Conservation (phyloP, 2,888 invertebrate species). For the Ceriagrion tenellum region DNA sequence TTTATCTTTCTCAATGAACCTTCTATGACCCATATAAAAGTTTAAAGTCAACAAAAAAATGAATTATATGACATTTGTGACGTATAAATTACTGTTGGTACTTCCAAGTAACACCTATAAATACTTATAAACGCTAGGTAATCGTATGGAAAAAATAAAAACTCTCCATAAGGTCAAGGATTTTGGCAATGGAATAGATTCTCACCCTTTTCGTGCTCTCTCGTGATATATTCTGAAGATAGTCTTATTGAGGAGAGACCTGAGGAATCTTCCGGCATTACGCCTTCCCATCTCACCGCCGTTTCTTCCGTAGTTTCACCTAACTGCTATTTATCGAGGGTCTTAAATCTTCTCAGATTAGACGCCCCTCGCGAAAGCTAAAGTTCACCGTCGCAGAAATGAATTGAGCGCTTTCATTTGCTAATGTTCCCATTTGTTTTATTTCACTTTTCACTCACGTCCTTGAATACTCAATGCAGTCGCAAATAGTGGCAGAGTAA, state of each 20-base stretch:
- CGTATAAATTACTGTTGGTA: too few relatives aligned
- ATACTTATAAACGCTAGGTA: background rate
- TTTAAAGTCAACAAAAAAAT: too few relatives aligned
- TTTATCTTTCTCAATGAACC: too few relatives aligned
- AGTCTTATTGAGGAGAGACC: background rate
- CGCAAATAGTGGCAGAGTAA: background rate
- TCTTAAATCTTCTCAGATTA: background rate
- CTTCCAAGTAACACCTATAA: too few relatives aligned
- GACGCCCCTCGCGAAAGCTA: background rate
- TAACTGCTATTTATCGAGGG: background rate
- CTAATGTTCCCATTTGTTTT: background rate
- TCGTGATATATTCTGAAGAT: background rate
- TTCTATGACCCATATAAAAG: too few relatives aligned
- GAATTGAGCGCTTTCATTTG: background rate
- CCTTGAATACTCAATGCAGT: background rate
- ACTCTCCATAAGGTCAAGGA: background rate
- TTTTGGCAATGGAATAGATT: background rate
- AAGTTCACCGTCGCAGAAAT: background rate
- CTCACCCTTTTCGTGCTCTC: background rate
- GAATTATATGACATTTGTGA: too few relatives aligned
- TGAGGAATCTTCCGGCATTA: conserved; percentile 16
- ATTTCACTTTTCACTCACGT: background rate
- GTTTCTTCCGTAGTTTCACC: background rate
- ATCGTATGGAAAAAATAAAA: background rate
- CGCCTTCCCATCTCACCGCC: background rate